Evolutionary conservation across 1,140 invertebrate species (phyloP).

Genomic region (Sitobion miscanthi): DNA sequence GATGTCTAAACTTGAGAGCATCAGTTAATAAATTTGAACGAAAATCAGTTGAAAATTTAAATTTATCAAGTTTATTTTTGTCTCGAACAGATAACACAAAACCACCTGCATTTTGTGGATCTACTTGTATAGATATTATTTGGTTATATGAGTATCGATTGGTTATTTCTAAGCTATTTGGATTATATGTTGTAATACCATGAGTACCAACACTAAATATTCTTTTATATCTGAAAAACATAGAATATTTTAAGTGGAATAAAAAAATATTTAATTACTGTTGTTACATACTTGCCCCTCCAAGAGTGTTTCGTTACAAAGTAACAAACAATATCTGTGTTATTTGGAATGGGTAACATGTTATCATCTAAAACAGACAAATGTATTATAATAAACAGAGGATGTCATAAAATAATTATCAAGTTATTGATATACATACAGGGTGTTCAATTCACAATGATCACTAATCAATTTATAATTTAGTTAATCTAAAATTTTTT

Average conservation of each 20-base stretch:
- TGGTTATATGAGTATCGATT: slow-evolving; percentile 92
- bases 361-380: slow-evolving; percentile 66
- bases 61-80: slow-evolving; percentile 88
- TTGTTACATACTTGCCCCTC: slow-evolving; percentile 87
- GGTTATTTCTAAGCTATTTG: slow-evolving; percentile 90
- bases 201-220: slow-evolving; percentile 95
- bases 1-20: slow-evolving; percentile 80
- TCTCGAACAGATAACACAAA: slow-evolving; percentile 82
- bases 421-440: not conserved
- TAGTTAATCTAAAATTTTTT: not conserved
- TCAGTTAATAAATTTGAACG: slow-evolving; percentile 90
- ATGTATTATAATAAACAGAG: slow-evolving; percentile 24
- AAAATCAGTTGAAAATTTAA: slow-evolving; percentile 97
- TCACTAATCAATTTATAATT: not conserved
- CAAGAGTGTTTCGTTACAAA: slow-evolving; percentile 95
- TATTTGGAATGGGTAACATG: slow-evolving; percentile 84
- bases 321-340: slow-evolving; percentile 91
- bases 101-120: slow-evolving; percentile 68
- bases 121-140: slow-evolving; percentile 76
- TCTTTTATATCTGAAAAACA: slow-evolving; percentile 83
- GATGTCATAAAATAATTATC: slow-evolving; percentile 13
- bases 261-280: slow-evolving; percentile 48
- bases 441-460: not conserved
- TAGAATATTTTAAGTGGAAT: slow-evolving; percentile 48
- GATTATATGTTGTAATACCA: slow-evolving; percentile 97